A percentile compares a stretch with the other conserved stretches of the same genome.
Evolutionary conservation across 1,140 invertebrate genomes (phyloP).

Genomic region (Brachystomella parvula): DNA sequence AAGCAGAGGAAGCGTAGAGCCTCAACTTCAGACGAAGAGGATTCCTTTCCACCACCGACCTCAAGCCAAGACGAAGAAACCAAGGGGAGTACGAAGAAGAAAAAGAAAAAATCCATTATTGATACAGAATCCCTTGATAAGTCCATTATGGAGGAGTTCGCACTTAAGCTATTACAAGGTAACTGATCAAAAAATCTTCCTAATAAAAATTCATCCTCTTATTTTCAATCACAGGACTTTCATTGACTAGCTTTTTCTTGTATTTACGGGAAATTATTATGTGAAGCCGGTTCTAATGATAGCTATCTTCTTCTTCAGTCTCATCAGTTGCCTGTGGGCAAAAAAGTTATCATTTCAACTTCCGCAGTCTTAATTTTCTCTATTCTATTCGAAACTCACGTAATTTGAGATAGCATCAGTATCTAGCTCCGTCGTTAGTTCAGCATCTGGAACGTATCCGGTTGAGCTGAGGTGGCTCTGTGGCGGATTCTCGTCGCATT

Average conservation of each 20-base stretch:
- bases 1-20: background rate
- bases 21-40: background rate
- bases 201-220: too few relatives aligned
- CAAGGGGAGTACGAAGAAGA: background rate
- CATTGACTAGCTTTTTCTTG: constrained; percentile 6
- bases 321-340: background rate
- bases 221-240: too few relatives aligned
- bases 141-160: constrained; percentile 30
- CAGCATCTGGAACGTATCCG: background rate
- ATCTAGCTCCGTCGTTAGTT: background rate
- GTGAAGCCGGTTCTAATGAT: background rate
- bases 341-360: background rate
- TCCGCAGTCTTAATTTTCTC: background rate
- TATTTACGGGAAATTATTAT: too few relatives aligned
- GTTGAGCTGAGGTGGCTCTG: background rate
- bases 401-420: constrained; percentile 14
- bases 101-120: constrained; percentile 1
- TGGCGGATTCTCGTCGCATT: background rate
- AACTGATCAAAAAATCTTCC: too few relatives aligned
- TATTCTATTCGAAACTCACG: background rate
- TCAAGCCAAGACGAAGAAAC: background rate
- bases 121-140: constrained; percentile 9
- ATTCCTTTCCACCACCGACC: background rate
- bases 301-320: constrained; percentile 1
- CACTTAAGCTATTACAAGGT: constrained; percentile 25